Evolutionary conservation across 2,113 vertebrate species (phyloP).

Genomic region (Delphinus delphis): DNA sequence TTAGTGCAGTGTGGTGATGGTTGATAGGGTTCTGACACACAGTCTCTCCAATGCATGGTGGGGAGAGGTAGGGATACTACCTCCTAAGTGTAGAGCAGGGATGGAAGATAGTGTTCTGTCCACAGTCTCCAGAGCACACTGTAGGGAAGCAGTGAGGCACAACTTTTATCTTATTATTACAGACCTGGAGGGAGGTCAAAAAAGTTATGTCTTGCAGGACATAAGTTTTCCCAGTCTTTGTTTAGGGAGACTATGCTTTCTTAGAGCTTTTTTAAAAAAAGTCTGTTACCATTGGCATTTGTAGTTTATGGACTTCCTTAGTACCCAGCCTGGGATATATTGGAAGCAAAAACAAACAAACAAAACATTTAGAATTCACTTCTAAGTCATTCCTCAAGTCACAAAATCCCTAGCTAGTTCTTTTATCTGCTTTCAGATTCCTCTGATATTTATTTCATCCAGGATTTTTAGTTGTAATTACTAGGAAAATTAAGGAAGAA

Average conservation of each 20-base stretch:
- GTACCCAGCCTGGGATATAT: not conserved
- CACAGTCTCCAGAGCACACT: too few relatives aligned
- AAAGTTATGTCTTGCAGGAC: not conserved
- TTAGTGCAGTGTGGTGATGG: not conserved
- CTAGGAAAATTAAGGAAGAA: not conserved
- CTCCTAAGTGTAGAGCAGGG: not conserved
- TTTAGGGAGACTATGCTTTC: not conserved
- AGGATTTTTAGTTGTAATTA: not conserved
- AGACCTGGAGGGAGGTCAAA: not conserved
- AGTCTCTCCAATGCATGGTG: accelerated
- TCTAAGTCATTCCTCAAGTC: not conserved
- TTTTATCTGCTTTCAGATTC: not conserved
- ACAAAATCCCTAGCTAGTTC: not conserved
- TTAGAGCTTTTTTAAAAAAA: not conserved
- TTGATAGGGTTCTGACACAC: not conserved
- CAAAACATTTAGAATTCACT: not conserved
- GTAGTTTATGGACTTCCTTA: not conserved
- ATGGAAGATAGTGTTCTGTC: not conserved
- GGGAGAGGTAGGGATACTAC: too few relatives aligned
- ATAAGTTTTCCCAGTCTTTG: not conserved
- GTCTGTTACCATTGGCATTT: not conserved
- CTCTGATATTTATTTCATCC: not conserved
- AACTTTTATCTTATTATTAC: not conserved
- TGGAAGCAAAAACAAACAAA: not conserved
- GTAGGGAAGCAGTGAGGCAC: not conserved